These are phyloP conservation scores for Chironomus tepperi DNA, from an alignment of 1,140 invertebrate species.

Conservation along the genomic window DNA sequence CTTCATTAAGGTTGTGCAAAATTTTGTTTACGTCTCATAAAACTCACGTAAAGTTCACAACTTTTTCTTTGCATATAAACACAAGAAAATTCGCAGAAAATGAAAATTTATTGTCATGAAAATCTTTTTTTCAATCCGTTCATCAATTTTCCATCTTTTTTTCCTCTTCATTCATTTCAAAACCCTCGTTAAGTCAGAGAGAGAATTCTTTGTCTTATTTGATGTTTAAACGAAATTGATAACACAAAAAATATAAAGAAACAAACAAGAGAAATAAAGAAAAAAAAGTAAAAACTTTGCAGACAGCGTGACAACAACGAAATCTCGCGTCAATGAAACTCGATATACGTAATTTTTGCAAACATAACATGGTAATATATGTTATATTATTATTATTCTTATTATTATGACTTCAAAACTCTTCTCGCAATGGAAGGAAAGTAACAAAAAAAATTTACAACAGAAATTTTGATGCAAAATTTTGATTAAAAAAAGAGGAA, in stretches of 20 bases:
- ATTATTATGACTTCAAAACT: background rate
- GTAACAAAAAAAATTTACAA: background rate
- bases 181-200: background rate
- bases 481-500: background rate
- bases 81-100: background rate
- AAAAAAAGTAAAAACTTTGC: slow-evolving; percentile 2
- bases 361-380: slow-evolving; percentile 3
- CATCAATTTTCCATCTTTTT: background rate
- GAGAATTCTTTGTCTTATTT: background rate
- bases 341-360: slow-evolving; percentile 2
- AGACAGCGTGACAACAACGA: slow-evolving; percentile 11
- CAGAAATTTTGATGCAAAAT: background rate
- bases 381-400: background rate
- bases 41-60: no score
- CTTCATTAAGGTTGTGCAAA: no score
- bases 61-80: no score
- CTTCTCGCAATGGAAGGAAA: background rate
- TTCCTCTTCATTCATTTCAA: background rate
- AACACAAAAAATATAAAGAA: background rate
- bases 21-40: no score
- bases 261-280: background rate
- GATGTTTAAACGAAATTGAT: slow-evolving; percentile 8
- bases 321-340: slow-evolving; percentile 5
- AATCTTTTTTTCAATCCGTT: background rate
- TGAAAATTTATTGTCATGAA: background rate